Base-by-base conservation (phyloP, 2,797 vertebrate genomes). In the Falco berigora region DNA sequence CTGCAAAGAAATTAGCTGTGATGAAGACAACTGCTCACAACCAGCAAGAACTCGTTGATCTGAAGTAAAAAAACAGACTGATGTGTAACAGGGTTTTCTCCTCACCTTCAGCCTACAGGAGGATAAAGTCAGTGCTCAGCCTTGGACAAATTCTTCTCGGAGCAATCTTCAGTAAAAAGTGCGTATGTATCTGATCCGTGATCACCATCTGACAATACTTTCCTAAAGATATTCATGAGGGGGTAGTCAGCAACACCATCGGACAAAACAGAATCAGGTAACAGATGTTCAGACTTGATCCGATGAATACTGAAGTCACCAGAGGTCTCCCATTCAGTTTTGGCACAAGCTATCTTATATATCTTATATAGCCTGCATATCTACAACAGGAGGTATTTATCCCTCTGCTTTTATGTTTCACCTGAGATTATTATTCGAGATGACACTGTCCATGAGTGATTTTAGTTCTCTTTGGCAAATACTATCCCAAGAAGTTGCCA, bases 151-250 rank as follows among this genome's bases (percentile, higher is more conserved):
- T 38, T 62, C 19, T 78, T 81, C 30, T 56, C 27, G 49, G 49
- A 92, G 75, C 4, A 74, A n/a, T 17, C 30, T 55, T 69, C 19
- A 68, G 71, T 58, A 64, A 62, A 34, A 90, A 12, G 22, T 4
- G 4, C 9, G 10, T 3, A 63, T 30, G 13, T 23, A 61, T 10
- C 18, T 9, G 3, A 42, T 30, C 28, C 61, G 12, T 0, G 0
- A 47, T 46, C 20, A 55, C 21, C 42, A 24, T 32, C 30, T 53
- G 42, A n/a, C 24, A 73, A 30, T 46, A 30, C 28, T 67, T 77
- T 64, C 22, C 40, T 74, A 46, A 46, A 69, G 30, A 24, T 81
- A 8, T 25, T 74, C 4, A 21, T 14, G 14, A 79, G 11, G 12
- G 8, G 10, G 9, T 9, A 34, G 46, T 40, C 46, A 27, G 36